Percentiles rank a stretch among this genome's conserved stretches.
Evolutionary conservation across 2,797 vertebrate species (phyloP).

Genomic region (Anableps anableps): DNA sequence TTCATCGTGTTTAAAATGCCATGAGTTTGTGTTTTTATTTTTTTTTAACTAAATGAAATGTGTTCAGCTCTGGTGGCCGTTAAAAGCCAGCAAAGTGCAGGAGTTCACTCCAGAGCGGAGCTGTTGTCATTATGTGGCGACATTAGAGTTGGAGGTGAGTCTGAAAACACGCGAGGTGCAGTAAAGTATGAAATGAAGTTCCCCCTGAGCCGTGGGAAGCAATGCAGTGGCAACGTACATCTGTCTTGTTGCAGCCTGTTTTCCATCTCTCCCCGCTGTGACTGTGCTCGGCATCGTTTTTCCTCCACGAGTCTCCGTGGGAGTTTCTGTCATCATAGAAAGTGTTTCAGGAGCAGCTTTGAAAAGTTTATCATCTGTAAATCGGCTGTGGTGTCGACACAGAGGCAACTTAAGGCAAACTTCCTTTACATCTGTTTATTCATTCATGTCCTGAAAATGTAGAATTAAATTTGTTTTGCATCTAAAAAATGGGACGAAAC

Average conservation of each 20-base stretch:
- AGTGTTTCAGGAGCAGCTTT: not conserved
- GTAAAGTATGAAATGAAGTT: conserved; percentile 31
- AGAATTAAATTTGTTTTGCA: not conserved
- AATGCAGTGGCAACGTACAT: not conserved
- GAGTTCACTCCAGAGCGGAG: not conserved
- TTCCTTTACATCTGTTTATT: not conserved
- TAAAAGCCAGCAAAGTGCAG: not conserved
- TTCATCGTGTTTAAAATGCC: not conserved
- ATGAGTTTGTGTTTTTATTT: not conserved
- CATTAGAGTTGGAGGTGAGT: not conserved
- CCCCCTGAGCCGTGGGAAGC: not conserved
- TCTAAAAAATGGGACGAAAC: not conserved
- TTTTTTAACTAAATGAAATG: not conserved
- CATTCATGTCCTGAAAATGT: not conserved
- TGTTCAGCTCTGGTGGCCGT: conserved; percentile 2
- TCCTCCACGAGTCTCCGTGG: not conserved
- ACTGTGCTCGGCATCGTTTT: not conserved
- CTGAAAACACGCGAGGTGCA: not conserved
- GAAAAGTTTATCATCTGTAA: not conserved
- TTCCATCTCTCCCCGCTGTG: not conserved
- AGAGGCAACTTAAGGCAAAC: not conserved
- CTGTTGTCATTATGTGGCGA: conserved; percentile 13
- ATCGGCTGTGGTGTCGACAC: not conserved
- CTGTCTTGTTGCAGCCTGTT: not conserved
- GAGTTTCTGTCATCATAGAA: not conserved